These are phyloP conservation scores for Trogon surrucura DNA, from an alignment of 2,113 vertebrate species.

Conservation along the genomic window DNA sequence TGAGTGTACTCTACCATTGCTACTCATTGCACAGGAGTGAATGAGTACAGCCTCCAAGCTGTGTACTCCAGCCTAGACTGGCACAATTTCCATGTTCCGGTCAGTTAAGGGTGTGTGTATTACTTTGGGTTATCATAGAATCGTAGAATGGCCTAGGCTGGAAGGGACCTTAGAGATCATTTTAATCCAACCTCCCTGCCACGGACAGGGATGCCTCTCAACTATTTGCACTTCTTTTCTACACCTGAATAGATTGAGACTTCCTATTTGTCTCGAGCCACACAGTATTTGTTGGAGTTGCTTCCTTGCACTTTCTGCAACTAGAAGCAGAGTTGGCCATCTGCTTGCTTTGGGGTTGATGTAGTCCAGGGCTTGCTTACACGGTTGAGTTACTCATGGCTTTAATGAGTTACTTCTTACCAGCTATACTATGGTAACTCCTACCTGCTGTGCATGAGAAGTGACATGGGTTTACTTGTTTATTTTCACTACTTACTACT, in stretches of 20 bases:
- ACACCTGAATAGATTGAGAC: rapidly evolving
- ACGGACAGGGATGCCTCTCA: too few relatives aligned
- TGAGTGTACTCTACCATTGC: not conserved
- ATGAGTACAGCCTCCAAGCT: not conserved
- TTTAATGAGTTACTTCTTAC: not conserved
- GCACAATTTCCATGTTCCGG: not conserved
- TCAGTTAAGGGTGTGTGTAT: not conserved
- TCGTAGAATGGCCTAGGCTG: too few relatives aligned
- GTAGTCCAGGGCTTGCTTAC: not conserved
- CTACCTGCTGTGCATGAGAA: not conserved
- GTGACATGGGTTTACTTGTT: not conserved
- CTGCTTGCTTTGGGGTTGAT: not conserved
- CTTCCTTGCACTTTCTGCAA: not conserved
- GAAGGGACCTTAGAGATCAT: too few relatives aligned
- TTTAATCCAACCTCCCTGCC: too few relatives aligned
- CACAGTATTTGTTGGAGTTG: not conserved
- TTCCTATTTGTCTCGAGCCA: not conserved
- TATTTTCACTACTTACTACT: not conserved
- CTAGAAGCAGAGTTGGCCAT: not conserved
- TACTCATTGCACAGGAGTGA: not conserved
- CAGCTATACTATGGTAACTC: not conserved
- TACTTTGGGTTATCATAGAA: not conserved
- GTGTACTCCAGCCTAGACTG: not conserved
- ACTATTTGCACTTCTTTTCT: not conserved
- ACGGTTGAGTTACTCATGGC: not conserved